These are phyloP conservation scores for Troides aeacus DNA, from an alignment of 2,888 invertebrate genomes.

Conservation along the genomic window DNA sequence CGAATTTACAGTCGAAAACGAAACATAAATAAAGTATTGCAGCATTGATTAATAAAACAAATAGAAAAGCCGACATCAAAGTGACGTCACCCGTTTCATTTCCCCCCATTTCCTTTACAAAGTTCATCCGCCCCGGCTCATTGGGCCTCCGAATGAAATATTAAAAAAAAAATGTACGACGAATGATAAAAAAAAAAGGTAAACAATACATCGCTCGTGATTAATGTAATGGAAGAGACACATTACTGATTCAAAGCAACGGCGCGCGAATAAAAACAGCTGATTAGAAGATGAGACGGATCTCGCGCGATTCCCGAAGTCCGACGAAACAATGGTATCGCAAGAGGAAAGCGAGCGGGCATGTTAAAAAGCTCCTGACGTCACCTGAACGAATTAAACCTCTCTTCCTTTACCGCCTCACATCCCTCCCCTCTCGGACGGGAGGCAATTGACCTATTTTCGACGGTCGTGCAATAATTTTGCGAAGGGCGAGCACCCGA, in stretches of 20 bases:
- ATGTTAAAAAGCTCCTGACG: slow-evolving; percentile 70
- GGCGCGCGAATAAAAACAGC: slow-evolving; percentile 45
- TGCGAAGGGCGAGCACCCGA: slow-evolving; percentile 63
- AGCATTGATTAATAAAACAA: slow-evolving; percentile 50
- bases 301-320: slow-evolving; percentile 31
- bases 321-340: slow-evolving; percentile 62
- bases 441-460: slow-evolving; percentile 79
- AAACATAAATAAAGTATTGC: slow-evolving; percentile 33
- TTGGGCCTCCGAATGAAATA: slow-evolving; percentile 32
- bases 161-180: slow-evolving; percentile 27
- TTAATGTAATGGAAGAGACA: slow-evolving; percentile 42
- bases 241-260: slow-evolving; percentile 48
- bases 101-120: slow-evolving; percentile 48
- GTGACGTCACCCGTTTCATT: slow-evolving; percentile 50
- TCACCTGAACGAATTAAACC: slow-evolving; percentile 74
- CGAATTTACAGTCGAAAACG: slow-evolving; percentile 27
- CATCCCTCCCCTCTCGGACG: slow-evolving; percentile 53
- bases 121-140: slow-evolving; percentile 38
- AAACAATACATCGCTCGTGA: slow-evolving; percentile 36
- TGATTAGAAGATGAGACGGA: slow-evolving; percentile 41
- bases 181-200: slow-evolving; percentile 33
- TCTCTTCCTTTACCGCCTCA: slow-evolving; percentile 56
- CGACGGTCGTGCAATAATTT: slow-evolving; percentile 74
- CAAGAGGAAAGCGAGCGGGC: slow-evolving; percentile 64
- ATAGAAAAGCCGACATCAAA: slow-evolving; percentile 49